phyloP scores from a whole-genome alignment of 2,888 invertebrate species.

The Drosophila vallismaia region DNA sequence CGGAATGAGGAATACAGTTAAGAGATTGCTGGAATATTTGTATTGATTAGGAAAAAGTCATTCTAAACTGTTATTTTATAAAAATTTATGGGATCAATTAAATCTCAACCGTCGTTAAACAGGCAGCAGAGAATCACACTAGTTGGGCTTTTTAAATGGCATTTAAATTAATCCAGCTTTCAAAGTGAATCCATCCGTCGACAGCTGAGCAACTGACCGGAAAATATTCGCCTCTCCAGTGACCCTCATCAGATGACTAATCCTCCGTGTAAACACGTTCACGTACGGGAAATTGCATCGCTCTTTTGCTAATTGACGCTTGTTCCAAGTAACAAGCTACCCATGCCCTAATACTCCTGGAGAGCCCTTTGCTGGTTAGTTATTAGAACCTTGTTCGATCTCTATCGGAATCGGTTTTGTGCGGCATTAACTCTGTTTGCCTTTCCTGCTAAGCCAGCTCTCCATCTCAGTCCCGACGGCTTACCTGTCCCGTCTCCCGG shows the following conservation, averaged over 20 bases:
- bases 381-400: slow-evolving; percentile 69
- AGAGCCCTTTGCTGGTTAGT: slow-evolving; percentile 37
- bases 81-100: neutral
- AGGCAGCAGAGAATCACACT: neutral
- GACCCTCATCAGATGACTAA: slow-evolving; percentile 56
- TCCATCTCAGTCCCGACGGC: slow-evolving; percentile 27
- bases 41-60: neutral
- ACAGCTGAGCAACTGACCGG: slow-evolving; percentile 37
- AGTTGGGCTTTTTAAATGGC: slow-evolving; percentile 5
- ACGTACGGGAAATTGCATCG: slow-evolving; percentile 50
- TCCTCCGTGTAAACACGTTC: slow-evolving; percentile 65
- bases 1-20: slow-evolving; percentile 8
- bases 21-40: neutral
- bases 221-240: slow-evolving; percentile 26
- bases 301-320: slow-evolving; percentile 70
- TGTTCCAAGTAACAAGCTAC: slow-evolving; percentile 57
- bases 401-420: slow-evolving; percentile 58
- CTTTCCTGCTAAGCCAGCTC: slow-evolving; percentile 58
- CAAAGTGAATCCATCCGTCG: slow-evolving; percentile 56
- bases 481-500: slow-evolving; percentile 48
- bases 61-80: slow-evolving; percentile 8
- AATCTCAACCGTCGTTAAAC: neutral
- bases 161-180: slow-evolving; percentile 31
- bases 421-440: slow-evolving; percentile 66
- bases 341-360: slow-evolving; percentile 4